These are phyloP conservation scores for Vulpes lagopus DNA, from an alignment of 2,113 vertebrate genomes.

Conservation along the genomic window DNA sequence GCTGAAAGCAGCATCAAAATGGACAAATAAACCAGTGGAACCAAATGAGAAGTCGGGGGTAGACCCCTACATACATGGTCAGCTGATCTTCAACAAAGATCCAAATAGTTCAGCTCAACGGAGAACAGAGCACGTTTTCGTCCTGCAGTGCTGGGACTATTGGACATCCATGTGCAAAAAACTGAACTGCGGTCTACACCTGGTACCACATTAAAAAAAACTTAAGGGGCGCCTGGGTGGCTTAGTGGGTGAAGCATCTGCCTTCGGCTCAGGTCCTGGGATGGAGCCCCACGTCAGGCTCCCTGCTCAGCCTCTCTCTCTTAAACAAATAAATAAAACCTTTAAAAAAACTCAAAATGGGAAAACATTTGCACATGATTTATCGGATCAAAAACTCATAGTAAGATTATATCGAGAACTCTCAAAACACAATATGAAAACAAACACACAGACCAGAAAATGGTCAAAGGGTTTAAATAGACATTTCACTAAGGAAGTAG, in stretches of 20 bases:
- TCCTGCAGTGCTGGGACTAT: no score
- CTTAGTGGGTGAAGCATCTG: no score
- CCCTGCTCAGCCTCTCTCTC: no score
- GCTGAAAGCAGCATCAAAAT: neutral
- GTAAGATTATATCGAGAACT: neutral
- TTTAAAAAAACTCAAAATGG: neutral
- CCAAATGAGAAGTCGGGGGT: neutral
- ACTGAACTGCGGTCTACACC: rapidly evolving
- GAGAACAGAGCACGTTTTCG: neutral
- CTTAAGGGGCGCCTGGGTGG: no score
- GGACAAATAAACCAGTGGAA: neutral
- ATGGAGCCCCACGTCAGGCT: no score
- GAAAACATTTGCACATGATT: neutral
- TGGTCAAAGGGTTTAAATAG: neutral
- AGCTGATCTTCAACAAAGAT: neutral
- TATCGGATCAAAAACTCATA: neutral
- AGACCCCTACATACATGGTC: rapidly evolving
- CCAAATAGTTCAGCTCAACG: neutral
- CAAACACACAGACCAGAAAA: neutral
- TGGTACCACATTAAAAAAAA: neutral
- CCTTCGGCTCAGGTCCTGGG: no score
- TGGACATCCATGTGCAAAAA: neutral
- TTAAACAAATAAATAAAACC: no score
- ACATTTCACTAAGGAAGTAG: neutral
- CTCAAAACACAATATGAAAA: neutral